A percentile compares a stretch with the other conserved stretches of the same genome.
Evolutionary conservation across 2,113 vertebrate genomes (phyloP).

Genomic region (Calypte anna): DNA sequence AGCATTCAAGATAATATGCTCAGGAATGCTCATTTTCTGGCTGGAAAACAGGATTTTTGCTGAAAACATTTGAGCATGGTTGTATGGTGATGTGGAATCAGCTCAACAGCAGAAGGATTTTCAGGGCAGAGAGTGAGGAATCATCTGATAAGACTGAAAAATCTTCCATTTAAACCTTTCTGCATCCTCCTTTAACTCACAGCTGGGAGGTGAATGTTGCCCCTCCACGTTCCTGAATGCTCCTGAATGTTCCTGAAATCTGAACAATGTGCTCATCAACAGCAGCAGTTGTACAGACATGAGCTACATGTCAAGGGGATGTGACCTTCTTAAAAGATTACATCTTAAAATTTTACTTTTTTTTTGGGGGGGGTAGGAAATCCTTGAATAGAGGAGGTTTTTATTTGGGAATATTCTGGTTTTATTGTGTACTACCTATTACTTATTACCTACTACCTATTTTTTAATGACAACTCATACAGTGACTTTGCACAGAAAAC

Average conservation of each 20-base stretch:
- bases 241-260: not conserved
- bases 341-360: no score
- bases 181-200: not conserved
- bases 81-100: not conserved
- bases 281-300: not conserved
- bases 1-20: not conserved
- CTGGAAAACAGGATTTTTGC: not conserved
- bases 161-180: not conserved
- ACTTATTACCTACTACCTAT: not conserved
- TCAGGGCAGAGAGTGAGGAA: not conserved
- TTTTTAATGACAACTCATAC: not conserved
- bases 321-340: not conserved
- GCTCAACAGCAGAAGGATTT: not conserved
- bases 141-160: not conserved
- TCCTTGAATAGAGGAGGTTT: no score
- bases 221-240: not conserved
- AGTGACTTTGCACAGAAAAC: not conserved
- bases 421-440: not conserved
- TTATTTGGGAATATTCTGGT: not conserved
- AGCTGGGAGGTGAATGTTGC: accelerated
- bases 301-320: not conserved
- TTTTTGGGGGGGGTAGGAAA: no score
- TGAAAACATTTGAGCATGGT: not conserved
- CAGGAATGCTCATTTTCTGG: not conserved
- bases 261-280: not conserved